Base-by-base conservation (phyloP, 2,888 invertebrate genomes). In the Ischnus inquisitorius region DNA sequence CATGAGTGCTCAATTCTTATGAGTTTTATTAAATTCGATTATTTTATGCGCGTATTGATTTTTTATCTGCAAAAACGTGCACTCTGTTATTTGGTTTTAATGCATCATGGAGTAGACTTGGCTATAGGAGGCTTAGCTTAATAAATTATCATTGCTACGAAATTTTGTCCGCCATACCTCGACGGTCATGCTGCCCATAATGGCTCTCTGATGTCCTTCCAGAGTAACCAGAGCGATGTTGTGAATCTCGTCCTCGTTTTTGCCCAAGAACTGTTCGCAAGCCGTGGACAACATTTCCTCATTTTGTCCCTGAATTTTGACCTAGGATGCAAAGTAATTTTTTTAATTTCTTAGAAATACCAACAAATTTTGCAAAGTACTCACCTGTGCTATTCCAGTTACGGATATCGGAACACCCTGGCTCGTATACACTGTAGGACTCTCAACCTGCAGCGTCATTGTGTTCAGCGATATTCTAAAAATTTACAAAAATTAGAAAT, bases 361-460 rank as follows among this genome's bases (percentile, higher is more conserved):
- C n/a, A 64, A 46, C 22, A 3, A 19, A 28, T 25, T 16, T n/a
- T 65, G 19, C 8, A n/a, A 28, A 62, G 39, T 60, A 41, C 71
- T 39, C 94, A 98, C 98, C 96, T 99, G 99, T 75, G 99, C 99
- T 90, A 99, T 98, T 86, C 99, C 99, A 43, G 98, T 99, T 46
- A 99, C 99, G 28, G 98, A 98, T 93, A 99, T 98, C 22, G 99
- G 98, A 34, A 99, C 99, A 77, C 99, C 99, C 94, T 98, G 98
- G 91, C 97, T 97, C 60, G 99, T 99, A 94, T 99, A 99, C 5
- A 99, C 99, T 75, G 98, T 98, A 8, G 98, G 98, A 90, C 98
- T 98, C 93, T 98, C 98, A 77, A 99, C 98, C 94, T 98, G 97
- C 75, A 99, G 95, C 1, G 99, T 99, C 98, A 99, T 99, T 0